Conservation (phyloP, 2,797 vertebrate species). For the Lepilemur ruficaudatus region DNA sequence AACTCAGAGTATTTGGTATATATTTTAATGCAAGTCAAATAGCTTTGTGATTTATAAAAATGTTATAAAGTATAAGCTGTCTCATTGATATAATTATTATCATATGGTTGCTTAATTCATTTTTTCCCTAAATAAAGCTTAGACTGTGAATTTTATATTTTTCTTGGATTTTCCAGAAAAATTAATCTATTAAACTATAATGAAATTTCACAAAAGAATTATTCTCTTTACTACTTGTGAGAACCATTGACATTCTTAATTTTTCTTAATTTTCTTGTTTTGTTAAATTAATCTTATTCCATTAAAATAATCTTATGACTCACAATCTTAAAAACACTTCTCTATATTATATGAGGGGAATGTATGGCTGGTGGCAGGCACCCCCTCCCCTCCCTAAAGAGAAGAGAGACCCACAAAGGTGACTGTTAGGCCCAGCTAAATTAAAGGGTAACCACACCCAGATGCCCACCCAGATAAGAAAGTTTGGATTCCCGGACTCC, state of each 20-base stretch:
- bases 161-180: neutral
- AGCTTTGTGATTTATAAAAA: neutral
- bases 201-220: neutral
- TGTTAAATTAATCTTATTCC: neutral
- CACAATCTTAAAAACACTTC: neutral
- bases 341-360: neutral
- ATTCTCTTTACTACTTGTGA: neutral
- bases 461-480: too few relatives aligned
- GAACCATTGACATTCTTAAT: neutral
- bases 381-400: too few relatives aligned
- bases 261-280: neutral
- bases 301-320: neutral
- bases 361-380: too few relatives aligned
- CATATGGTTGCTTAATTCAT: neutral
- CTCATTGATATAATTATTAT: neutral
- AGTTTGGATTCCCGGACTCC: too few relatives aligned
- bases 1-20: neutral
- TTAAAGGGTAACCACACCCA: too few relatives aligned
- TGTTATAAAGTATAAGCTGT: neutral
- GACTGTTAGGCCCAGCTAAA: too few relatives aligned
- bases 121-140: neutral
- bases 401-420: too few relatives aligned
- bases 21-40: neutral
- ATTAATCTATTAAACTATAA: neutral
- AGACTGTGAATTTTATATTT: neutral